phyloP scores from a whole-genome alignment of 2,888 invertebrate species.

The Cabera pusaria region DNA sequence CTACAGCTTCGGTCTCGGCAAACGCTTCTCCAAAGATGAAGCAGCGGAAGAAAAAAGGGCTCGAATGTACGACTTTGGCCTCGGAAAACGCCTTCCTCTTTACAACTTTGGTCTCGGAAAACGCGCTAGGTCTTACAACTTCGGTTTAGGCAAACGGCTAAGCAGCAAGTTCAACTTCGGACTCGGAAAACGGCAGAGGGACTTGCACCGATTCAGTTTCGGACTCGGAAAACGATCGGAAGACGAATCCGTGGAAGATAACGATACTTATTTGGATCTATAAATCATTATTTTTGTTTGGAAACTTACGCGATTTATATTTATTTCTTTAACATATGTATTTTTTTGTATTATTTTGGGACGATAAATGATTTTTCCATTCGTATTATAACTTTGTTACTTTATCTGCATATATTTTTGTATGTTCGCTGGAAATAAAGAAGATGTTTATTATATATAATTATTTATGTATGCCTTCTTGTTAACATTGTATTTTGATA shows the following conservation, averaged over 20 bases:
- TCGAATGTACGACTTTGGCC: slow-evolving; percentile 69
- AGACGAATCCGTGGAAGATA: slow-evolving; percentile 52
- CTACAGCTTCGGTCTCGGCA: slow-evolving; percentile 88
- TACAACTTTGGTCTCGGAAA: slow-evolving; percentile 81
- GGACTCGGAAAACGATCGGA: slow-evolving; percentile 81
- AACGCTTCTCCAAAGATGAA: slow-evolving; percentile 75
- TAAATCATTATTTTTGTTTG: slow-evolving; percentile 46
- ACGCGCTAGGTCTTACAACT: slow-evolving; percentile 73
- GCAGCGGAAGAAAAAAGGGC: slow-evolving; percentile 64
- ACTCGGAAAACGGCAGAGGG: slow-evolving; percentile 80
- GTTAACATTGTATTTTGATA: too few relatives aligned
- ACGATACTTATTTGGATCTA: slow-evolving; percentile 58
- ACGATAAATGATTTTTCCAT: too few relatives aligned
- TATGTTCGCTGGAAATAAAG: too few relatives aligned
- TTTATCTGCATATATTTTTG: too few relatives aligned
- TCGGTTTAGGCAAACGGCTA: slow-evolving; percentile 82
- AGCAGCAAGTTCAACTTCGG: slow-evolving; percentile 81
- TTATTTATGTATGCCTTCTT: too few relatives aligned
- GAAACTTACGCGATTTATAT: slow-evolving; percentile 41
- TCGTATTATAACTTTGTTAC: too few relatives aligned
- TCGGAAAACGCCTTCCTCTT: slow-evolving; percentile 69
- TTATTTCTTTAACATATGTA: slow-evolving; percentile 13
- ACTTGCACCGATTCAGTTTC: slow-evolving; percentile 79
- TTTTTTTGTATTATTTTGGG: too few relatives aligned
- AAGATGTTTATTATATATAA: too few relatives aligned